Conservation (phyloP, 2,113 vertebrate genomes). For the Todiramphus saurophagus region DNA sequence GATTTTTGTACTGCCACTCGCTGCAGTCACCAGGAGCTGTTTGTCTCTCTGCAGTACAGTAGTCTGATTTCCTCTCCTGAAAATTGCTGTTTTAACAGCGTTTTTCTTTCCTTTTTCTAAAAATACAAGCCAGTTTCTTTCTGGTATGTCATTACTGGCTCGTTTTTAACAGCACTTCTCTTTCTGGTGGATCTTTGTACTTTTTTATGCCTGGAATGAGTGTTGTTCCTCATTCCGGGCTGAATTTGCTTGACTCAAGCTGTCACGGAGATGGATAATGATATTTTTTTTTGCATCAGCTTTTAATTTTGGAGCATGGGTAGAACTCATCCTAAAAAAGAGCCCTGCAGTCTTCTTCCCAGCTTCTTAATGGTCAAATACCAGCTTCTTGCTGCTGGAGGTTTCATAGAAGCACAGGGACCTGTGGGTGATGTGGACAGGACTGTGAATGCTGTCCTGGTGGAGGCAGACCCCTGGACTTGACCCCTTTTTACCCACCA, state of each 20-base stretch:
- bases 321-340: background rate
- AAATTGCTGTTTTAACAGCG: constrained; percentile 26
- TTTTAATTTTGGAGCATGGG: constrained; percentile 46
- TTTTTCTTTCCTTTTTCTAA: constrained; percentile 46
- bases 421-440: background rate
- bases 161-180: constrained; percentile 49
- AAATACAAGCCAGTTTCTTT: constrained; percentile 37
- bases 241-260: constrained; percentile 36
- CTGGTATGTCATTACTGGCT: constrained; percentile 43
- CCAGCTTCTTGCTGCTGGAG: background rate
- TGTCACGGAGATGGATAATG: constrained; percentile 48
- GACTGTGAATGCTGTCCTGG: background rate
- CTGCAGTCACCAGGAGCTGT: background rate
- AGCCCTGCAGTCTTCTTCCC: background rate
- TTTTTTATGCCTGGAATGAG: constrained; percentile 32
- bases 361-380: background rate
- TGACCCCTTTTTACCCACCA: background rate
- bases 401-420: rapidly evolving
- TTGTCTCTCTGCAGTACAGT: background rate
- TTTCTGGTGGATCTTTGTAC: constrained; percentile 44
- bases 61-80: constrained; percentile 13
- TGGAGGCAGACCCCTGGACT: background rate
- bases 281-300: constrained; percentile 18
- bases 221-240: background rate
- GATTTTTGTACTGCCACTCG: background rate